Evolutionary conservation across 2,888 invertebrate species (phyloP), one percentile per base, ranked within the genome.

Genomic region (Chalcis sispes): DNA sequence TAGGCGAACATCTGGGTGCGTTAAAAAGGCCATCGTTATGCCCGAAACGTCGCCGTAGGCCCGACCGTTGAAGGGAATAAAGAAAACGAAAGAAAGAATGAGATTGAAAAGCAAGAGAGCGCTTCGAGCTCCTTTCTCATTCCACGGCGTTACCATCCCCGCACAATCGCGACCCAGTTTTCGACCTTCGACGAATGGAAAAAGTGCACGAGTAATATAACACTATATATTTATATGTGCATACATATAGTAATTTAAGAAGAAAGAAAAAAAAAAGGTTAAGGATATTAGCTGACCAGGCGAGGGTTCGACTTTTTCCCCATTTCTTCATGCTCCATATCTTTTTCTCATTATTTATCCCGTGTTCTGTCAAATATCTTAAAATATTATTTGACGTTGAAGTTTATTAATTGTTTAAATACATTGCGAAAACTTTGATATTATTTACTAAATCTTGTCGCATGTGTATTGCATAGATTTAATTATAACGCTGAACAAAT

Each of bases 1-100:
- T 36, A 13, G 13, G 29, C 10, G 5, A 25, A n/a, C n/a, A n/a
- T n/a, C n/a, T n/a, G n/a, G n/a, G n/a, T n/a, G n/a, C n/a, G n/a
- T n/a, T n/a, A n/a, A 62, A 62, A 62, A 69, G 62, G 62, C 48
- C 74, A 74, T 74, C 56, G 62, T 69, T 62, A 74, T 62, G 67
- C 67, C 42, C 46, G 36, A 18, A 46, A 54, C 67, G 25, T 62
- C 56, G 61, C 67, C 40, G 42, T 61, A 74, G 74, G 74, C 69
- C 23, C 29, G 32, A 23, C 7, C 7, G n/a, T 13, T 15, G 20
- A 20, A 20, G 1, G 40, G 40, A 5, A 54, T 20, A 32, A 42
- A 32, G n/a, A 58, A n/a, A n/a, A n/a, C n/a, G n/a, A n/a, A n/a
- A 23, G 50, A 50, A 27, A 54, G 54, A 27, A 20, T 50, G 23